A percentile compares a stretch with the other conserved stretches of the same genome.
Conservation (phyloP, 2,888 invertebrate species). For the Conops quadrifasciatus region DNA sequence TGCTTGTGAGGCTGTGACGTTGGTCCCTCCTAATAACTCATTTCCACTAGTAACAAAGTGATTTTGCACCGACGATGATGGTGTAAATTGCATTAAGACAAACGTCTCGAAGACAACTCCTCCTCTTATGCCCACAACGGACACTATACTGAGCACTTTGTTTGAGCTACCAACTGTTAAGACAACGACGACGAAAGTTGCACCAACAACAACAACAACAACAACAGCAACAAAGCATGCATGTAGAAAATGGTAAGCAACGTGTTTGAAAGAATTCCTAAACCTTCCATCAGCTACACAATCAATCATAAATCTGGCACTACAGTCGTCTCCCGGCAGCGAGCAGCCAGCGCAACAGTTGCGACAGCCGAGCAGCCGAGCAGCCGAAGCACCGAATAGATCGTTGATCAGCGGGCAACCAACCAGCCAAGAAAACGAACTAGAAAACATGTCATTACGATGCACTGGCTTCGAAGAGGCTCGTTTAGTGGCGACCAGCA, state of each 20-base stretch:
- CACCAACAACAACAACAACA: neutral
- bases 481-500: no score
- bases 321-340: neutral
- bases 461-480: no score
- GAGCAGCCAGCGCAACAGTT: no score
- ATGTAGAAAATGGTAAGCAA: neutral
- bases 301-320: conserved; percentile 26
- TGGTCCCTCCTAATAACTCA: conserved; percentile 24
- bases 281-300: conserved; percentile 11
- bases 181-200: neutral
- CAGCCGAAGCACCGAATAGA: no score
- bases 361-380: no score
- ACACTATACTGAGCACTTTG: conserved; percentile 3
- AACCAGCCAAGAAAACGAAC: no score
- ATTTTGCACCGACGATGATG: conserved; percentile 33
- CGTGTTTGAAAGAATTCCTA: neutral
- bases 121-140: neutral
- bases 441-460: no score
- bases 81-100: conserved; percentile 55
- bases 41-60: conserved; percentile 22
- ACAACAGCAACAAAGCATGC: neutral
- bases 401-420: no score
- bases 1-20: no score
- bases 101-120: conserved; percentile 36
- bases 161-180: conserved; percentile 13